Conservation (phyloP, 2,888 invertebrate genomes). For the Pheosia gnoma region DNA sequence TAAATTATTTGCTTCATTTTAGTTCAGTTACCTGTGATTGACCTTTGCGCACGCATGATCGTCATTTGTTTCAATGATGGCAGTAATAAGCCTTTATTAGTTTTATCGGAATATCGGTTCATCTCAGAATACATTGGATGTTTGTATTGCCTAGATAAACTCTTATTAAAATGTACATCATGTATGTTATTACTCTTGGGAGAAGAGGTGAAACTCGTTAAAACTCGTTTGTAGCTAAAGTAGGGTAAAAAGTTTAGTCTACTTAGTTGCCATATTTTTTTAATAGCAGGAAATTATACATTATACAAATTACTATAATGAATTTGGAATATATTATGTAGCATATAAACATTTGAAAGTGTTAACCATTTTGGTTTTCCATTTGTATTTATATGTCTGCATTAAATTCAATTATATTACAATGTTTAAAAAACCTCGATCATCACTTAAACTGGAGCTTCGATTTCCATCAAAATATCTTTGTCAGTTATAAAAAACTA, state of each 20-base stretch:
- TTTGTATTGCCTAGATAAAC: neutral
- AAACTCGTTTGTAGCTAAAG: neutral
- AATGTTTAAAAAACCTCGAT: too few species aligned
- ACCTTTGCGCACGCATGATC: constrained; percentile 35
- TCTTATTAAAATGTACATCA: neutral
- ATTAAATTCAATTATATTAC: too few species aligned
- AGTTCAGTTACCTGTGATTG: constrained; percentile 26
- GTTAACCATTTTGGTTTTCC: too few species aligned
- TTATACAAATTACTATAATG: too few species aligned
- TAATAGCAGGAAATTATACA: too few species aligned
- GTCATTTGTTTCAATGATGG: constrained; percentile 31
- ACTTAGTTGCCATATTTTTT: neutral
- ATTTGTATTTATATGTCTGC: too few species aligned
- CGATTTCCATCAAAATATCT: too few species aligned
- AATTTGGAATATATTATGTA: too few species aligned
- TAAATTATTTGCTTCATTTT: constrained; percentile 49
- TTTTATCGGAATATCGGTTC: constrained; percentile 28
- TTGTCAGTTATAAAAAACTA: too few species aligned
- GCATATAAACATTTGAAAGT: too few species aligned
- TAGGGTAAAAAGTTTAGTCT: constrained; percentile 1
- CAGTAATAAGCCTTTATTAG: constrained; percentile 33
- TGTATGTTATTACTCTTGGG: neutral
- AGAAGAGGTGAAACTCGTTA: neutral
- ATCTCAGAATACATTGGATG: constrained; percentile 6
- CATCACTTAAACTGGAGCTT: too few species aligned